Conservation (phyloP, 2,113 vertebrate species). For the Cryptotis parvus region DNA sequence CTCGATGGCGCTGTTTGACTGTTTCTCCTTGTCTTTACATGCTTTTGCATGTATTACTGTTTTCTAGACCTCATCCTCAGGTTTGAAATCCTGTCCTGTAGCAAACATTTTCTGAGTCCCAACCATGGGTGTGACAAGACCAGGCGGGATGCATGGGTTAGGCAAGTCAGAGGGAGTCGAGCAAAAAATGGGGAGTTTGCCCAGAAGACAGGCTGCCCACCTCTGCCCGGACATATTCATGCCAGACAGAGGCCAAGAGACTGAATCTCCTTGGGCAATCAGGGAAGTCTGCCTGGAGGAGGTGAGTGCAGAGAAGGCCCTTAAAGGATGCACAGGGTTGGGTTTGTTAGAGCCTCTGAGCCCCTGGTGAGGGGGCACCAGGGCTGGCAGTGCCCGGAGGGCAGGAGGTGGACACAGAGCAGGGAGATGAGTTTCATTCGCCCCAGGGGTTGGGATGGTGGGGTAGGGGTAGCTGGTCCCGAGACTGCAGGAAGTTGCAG, state of each 20-base stretch:
- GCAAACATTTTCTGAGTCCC: background rate
- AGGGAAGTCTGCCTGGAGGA: conserved; percentile 15
- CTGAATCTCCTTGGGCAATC: background rate
- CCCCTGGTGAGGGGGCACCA: background rate
- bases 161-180: background rate
- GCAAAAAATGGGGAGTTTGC: background rate
- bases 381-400: background rate
- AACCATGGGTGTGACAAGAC: background rate
- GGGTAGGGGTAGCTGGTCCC: background rate
- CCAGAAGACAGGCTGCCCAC: background rate
- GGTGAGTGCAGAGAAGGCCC: background rate
- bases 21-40: too few relatives aligned
- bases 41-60: too few relatives aligned
- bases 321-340: background rate
- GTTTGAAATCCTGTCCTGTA: background rate
- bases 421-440: background rate
- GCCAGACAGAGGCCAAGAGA: background rate
- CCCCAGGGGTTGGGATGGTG: background rate
- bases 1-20: too few relatives aligned
- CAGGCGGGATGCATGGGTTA: background rate
- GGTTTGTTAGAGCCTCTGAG: background rate
- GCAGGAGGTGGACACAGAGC: background rate
- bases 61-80: background rate
- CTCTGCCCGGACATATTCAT: background rate
- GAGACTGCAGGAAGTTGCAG: background rate